Evolutionary conservation across 92 coral and sea anemone species (phyloP), one percentile per base, ranked within the genome.

Genomic region (Virgularia gustaviana): DNA sequence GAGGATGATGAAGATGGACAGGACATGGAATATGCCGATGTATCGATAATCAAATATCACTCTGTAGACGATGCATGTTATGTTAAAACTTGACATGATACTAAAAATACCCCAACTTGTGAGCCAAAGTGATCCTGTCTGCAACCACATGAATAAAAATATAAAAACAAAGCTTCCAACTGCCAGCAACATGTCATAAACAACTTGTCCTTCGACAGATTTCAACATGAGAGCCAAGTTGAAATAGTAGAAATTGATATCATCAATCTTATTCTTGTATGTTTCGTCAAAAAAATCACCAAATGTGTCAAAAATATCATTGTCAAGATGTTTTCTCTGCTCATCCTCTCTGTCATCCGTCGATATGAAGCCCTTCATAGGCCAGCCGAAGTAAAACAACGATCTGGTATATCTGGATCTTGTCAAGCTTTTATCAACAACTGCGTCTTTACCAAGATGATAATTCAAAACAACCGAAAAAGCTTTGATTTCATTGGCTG

Each of bases 111-210:
- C 88, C 92, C 92, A 87, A 8, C 80, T 61, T 6, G 92, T 87
- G 49, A 87, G 79, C 92, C 92, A 87, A 12, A 87, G 65, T 7
- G 92, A 87, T 20, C 83, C 86, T 1, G 92, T 87, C 55, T 87
- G 92, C 16, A 83, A 65, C 36, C 85, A 57, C 83, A 84, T 77
- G 71, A 87, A 87, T 8, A 52, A 3, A 42, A 87, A 84, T 51
- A 87, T 87, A 62, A 87, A 87, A 0, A 64, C 38, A 20, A 87
- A 76, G 57, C 92, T 87, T 1, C 80, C 92, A n/a, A 41, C 35
- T 1, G 85, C 92, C 35, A 87, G 85, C 54, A 84, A 36, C 66
- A 87, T 80, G 42, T 84, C 92, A 23, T 39, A 65, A 36, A 87
- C 47, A 32, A 87, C 84, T 65, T 83, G 88, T 29, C 57, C 70